phyloP scores from a whole-genome alignment of 2,797 vertebrate species.

The Chiloscyllium punctatum region DNA sequence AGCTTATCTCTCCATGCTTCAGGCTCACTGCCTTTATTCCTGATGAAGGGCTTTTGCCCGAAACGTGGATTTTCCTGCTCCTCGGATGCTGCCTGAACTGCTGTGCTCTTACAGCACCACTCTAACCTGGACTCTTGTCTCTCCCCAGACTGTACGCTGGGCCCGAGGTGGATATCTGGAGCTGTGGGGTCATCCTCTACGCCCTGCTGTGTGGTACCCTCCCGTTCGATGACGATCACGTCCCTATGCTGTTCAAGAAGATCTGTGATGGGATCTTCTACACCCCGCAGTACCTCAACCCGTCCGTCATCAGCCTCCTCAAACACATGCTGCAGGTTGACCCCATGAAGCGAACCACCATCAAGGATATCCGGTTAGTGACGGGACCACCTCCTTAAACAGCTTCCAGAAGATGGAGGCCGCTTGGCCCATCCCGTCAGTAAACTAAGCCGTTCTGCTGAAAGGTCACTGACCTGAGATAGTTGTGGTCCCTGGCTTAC shows the following conservation, averaged over 20 bases:
- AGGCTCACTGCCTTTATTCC: too few relatives aligned
- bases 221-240: slow-evolving; percentile 95
- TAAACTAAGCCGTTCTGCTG: too few relatives aligned
- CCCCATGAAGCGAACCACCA: slow-evolving; percentile 97
- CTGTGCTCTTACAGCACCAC: too few relatives aligned
- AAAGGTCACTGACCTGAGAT: too few relatives aligned
- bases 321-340: slow-evolving; percentile 98
- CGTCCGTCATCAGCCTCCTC: slow-evolving; percentile 81
- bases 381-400: too few relatives aligned
- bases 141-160: slow-evolving; percentile 84
- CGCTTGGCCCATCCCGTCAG: too few relatives aligned
- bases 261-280: slow-evolving; percentile 98
- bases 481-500: too few relatives aligned
- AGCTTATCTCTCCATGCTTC: too few relatives aligned
- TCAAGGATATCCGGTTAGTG: slow-evolving; percentile 88
- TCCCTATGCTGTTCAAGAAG: slow-evolving; percentile 99
- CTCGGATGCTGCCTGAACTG: too few relatives aligned
- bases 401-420: too few relatives aligned
- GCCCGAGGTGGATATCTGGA: slow-evolving; percentile 98
- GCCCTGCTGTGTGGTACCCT: slow-evolving; percentile 91
- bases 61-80: too few relatives aligned
- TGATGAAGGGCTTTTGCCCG: too few relatives aligned
- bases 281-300: slow-evolving; percentile 92
- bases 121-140: neutral
- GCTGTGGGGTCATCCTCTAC: slow-evolving; percentile 97